Conservation (phyloP, 1,140 invertebrate genomes). For the Archegozetes longisetosus region DNA sequence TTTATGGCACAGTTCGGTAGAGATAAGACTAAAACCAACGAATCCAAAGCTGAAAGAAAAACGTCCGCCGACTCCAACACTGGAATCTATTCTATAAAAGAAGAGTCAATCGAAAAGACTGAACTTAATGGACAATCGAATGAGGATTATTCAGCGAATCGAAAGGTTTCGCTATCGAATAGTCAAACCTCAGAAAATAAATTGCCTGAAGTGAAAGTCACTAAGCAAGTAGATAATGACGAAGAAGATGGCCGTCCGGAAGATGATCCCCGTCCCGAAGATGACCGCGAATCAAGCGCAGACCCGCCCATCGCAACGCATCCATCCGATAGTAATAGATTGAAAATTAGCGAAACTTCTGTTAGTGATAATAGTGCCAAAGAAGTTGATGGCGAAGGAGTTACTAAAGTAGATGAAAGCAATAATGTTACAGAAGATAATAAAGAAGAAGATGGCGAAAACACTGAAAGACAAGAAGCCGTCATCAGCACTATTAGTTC, state of each 20-base stretch:
- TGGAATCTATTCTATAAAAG: background rate
- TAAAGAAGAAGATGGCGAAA: constrained; percentile 14
- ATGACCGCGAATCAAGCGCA: background rate
- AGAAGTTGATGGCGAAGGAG: constrained; percentile 1
- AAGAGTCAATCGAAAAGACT: too few relatives aligned
- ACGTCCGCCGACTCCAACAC: background rate
- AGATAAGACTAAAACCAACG: background rate
- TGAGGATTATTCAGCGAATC: background rate
- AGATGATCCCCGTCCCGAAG: constrained; percentile 15
- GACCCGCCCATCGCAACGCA: constrained; percentile 7
- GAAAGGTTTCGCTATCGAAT: background rate
- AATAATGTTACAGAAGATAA: background rate
- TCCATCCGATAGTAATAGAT: background rate
- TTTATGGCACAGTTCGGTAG: constrained; percentile 9
- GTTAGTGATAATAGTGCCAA: background rate
- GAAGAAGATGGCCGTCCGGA: background rate
- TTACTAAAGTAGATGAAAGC: background rate
- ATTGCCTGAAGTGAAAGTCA: too few relatives aligned
- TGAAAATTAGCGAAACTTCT: background rate
- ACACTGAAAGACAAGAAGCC: constrained; percentile 11
- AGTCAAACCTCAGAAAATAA: background rate
- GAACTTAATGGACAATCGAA: too few relatives aligned
- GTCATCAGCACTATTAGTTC: constrained; percentile 28
- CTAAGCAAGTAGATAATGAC: background rate
- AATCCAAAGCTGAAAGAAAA: background rate